A percentile compares a stretch with the other conserved stretches of the same genome.
Conservation (phyloP, 2,113 vertebrate genomes). For the Jaculus jaculus region DNA sequence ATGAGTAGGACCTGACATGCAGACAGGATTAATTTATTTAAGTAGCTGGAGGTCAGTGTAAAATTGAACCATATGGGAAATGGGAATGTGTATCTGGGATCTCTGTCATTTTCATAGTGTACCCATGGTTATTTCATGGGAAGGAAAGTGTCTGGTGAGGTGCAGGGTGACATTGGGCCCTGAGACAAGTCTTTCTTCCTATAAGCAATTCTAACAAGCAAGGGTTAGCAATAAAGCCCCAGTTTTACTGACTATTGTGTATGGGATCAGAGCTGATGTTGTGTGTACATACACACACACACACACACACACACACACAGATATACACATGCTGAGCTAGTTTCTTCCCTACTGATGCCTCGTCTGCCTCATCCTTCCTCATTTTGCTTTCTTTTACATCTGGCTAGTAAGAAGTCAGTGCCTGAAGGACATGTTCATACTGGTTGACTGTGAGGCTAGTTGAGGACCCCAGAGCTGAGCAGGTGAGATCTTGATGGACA, state of each 20-base stretch:
- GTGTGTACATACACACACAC: too few species aligned
- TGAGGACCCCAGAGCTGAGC: background rate
- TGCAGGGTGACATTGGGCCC: background rate
- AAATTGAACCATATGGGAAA: too few species aligned
- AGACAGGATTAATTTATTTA: background rate
- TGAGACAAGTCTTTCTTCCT: background rate
- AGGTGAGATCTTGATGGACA: background rate
- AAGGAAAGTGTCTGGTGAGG: background rate
- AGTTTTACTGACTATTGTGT: background rate
- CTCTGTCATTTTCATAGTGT: background rate
- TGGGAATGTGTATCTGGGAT: too few species aligned
- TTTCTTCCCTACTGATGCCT: background rate
- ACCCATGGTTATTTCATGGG: fast-evolving
- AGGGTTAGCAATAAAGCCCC: too few species aligned
- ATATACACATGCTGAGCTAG: background rate
- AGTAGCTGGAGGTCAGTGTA: background rate
- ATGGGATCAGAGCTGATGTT: background rate
- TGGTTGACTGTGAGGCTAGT: background rate
- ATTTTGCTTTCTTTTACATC: background rate
- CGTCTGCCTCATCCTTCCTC: background rate
- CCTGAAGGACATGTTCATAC: background rate
- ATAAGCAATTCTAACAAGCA: background rate
- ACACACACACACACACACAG: too few species aligned
- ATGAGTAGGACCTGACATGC: background rate
- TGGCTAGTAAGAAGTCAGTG: background rate